Evolutionary conservation across 2,113 vertebrate genomes (phyloP).

Genomic region (Martes martes): DNA sequence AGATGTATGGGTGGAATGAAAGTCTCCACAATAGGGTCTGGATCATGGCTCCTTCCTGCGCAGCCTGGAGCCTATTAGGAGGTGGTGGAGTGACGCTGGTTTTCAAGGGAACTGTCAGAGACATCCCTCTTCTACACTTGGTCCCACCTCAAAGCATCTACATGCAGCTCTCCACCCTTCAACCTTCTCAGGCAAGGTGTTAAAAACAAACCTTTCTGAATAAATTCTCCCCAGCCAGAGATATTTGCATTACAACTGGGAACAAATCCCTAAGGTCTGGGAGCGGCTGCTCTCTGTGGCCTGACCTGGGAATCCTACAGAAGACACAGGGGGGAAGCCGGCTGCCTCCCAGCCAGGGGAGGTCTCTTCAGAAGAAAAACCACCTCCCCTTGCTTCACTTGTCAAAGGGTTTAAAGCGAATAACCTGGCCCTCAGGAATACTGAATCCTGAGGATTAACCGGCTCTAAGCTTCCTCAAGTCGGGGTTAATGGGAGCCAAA

Average conservation of each 20-base stretch:
- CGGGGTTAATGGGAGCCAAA: constrained; percentile 15
- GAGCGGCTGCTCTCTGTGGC: neutral
- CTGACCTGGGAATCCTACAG: neutral
- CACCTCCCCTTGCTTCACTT: neutral
- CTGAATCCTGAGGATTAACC: neutral
- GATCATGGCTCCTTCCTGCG: neutral
- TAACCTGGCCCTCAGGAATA: neutral
- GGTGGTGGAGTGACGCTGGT: neutral
- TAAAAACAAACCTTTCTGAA: neutral
- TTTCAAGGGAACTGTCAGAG: neutral
- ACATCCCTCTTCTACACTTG: neutral
- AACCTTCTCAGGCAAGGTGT: neutral
- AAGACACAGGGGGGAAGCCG: neutral
- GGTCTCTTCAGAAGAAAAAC: neutral
- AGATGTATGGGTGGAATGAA: neutral
- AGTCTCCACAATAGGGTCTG: neutral
- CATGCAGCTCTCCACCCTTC: neutral
- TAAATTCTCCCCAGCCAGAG: neutral
- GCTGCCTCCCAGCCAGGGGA: neutral
- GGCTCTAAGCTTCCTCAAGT: neutral
- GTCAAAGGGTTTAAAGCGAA: neutral
- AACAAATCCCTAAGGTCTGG: neutral
- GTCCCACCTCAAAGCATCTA: neutral
- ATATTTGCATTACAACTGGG: constrained; percentile 24
- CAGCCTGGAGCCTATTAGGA: neutral